phyloP scores from a whole-genome alignment of 2,888 invertebrate genomes.

The Andrena camellia region DNA sequence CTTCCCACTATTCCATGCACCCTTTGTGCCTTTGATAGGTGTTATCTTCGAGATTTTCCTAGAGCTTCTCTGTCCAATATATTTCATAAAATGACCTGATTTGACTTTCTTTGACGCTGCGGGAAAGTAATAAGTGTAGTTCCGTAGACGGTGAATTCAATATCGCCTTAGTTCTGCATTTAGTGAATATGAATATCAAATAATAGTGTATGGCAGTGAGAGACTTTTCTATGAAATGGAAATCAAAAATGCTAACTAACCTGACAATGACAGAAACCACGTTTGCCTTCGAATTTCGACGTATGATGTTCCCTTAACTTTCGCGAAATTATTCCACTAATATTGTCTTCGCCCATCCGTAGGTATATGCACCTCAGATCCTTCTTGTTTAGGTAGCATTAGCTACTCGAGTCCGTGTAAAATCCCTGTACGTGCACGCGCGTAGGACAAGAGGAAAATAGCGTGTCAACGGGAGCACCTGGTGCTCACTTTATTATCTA shows the following conservation, averaged over 20 bases:
- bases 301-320: neutral
- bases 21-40: neutral
- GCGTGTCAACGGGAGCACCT: slow-evolving; percentile 13
- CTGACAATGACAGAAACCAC: too few relatives aligned
- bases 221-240: neutral
- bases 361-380: neutral
- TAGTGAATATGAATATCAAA: neutral
- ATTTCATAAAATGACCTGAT: neutral
- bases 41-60: neutral
- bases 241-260: neutral
- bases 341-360: neutral
- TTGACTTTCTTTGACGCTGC: neutral
- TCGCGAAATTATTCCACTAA: neutral
- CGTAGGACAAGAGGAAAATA: slow-evolving; percentile 4
- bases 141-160: neutral
- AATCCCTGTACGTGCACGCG: neutral
- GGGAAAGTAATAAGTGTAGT: neutral
- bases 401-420: neutral
- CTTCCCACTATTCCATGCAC: neutral
- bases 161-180: neutral
- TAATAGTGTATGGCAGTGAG: neutral
- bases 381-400: neutral
- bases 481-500: slow-evolving; percentile 49
- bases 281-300: too few relatives aligned
- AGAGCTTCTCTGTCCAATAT: too few relatives aligned